phyloP scores from a whole-genome alignment of 1,140 invertebrate genomes.

The Scylla paramamosain region DNA sequence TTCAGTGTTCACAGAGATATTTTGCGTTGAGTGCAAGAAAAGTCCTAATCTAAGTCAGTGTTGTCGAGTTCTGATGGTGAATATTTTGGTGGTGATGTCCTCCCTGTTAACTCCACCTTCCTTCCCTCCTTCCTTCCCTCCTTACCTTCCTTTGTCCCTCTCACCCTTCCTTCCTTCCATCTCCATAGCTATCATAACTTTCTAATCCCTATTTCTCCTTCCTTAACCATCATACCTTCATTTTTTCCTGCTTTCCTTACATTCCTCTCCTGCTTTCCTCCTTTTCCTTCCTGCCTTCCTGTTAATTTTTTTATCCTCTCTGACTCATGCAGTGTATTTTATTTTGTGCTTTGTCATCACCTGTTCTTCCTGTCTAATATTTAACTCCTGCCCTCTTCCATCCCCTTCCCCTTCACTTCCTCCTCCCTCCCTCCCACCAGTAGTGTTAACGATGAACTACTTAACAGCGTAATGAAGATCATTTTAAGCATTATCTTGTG shows the following conservation, averaged over 20 bases:
- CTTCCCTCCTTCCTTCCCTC: background rate
- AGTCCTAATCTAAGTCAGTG: background rate
- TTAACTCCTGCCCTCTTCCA: background rate
- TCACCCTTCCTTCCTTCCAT: background rate
- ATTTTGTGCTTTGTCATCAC: background rate
- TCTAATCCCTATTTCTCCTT: background rate
- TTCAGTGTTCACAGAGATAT: constrained; percentile 24
- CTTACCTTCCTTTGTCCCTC: background rate
- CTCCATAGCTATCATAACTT: background rate
- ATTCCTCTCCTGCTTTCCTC: background rate
- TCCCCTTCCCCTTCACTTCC: background rate
- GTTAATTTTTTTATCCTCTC: background rate
- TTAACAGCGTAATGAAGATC: background rate
- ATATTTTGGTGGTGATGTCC: background rate
- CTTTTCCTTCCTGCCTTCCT: background rate
- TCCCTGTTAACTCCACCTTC: background rate
- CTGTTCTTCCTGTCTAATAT: background rate
- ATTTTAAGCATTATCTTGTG: background rate
- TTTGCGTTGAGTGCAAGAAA: background rate
- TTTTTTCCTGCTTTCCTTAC: background rate
- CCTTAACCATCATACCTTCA: background rate
- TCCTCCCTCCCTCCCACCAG: background rate
- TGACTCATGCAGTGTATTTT: background rate
- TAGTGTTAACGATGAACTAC: constrained; percentile 22
- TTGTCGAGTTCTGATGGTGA: background rate